Evolutionary conservation across 2,113 vertebrate genomes (phyloP).

Genomic region (Cephalophus harveyi): DNA sequence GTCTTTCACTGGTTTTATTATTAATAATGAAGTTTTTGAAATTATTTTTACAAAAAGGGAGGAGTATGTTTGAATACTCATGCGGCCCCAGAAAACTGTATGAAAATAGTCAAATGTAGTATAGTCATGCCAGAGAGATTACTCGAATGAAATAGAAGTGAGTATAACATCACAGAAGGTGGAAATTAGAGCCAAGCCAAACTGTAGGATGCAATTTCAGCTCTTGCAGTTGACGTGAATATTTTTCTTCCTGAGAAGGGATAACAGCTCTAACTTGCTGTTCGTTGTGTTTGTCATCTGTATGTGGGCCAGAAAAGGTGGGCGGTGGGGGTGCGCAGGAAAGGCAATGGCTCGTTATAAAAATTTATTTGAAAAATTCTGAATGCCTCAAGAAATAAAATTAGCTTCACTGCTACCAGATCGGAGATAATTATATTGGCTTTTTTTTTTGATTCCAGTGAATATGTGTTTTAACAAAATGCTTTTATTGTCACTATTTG

Average conservation of each 20-base stretch:
- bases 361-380: conserved; percentile 27
- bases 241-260: neutral
- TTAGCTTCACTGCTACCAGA: neutral
- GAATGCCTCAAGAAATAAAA: neutral
- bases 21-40: conserved; percentile 32
- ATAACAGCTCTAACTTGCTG: neutral
- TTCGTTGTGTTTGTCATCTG: neutral
- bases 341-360: neutral
- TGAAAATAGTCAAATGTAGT: neutral
- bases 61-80: neutral
- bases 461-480: neutral
- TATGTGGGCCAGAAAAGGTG: neutral
- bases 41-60: neutral
- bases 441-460: neutral
- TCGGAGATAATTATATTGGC: neutral
- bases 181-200: conserved; percentile 24
- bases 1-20: neutral
- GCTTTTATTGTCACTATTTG: neutral
- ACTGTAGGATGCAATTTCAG: neutral
- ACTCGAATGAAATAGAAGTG: neutral
- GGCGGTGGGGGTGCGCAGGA: neutral
- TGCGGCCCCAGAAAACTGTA: neutral
- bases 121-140: neutral
- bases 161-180: neutral
- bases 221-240: neutral